A percentile compares a stretch with the other conserved stretches of the same genome.
Evolutionary conservation across 2,888 invertebrate species (phyloP).

Genomic region (Malachius bipustulatus): DNA sequence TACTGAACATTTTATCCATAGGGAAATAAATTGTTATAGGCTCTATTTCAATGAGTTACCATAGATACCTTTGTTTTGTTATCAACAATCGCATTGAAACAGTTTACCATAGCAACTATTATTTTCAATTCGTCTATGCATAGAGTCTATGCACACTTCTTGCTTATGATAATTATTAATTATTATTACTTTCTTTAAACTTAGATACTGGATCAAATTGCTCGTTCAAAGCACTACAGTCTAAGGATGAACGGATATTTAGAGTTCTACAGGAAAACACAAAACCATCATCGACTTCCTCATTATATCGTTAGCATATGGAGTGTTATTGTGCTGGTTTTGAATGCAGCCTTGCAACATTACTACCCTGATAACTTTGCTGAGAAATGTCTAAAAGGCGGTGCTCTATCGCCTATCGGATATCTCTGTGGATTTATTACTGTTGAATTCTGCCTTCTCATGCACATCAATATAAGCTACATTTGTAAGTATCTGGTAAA

Average conservation of each 20-base stretch:
- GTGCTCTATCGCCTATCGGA: slow-evolving; percentile 42
- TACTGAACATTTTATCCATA: too few relatives aligned
- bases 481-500: slow-evolving; percentile 37
- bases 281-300: slow-evolving; percentile 47
- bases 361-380: slow-evolving; percentile 42
- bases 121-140: too few relatives aligned
- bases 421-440: slow-evolving; percentile 46
- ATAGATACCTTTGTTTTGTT: too few relatives aligned
- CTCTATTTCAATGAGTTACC: too few relatives aligned
- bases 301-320: slow-evolving; percentile 50
- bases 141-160: too few relatives aligned
- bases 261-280: slow-evolving; percentile 53
- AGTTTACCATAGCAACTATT: too few relatives aligned
- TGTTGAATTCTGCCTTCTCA: slow-evolving; percentile 40
- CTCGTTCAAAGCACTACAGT: slow-evolving; percentile 47
- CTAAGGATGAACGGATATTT: slow-evolving; percentile 53
- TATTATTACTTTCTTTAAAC: slow-evolving; percentile 18
- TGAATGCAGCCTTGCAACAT: slow-evolving; percentile 46
- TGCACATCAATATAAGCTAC: slow-evolving; percentile 41
- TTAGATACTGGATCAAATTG: slow-evolving; percentile 46
- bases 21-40: too few relatives aligned
- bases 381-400: slow-evolving; percentile 40
- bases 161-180: too few relatives aligned
- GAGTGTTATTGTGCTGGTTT: slow-evolving; percentile 45
- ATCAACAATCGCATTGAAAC: too few relatives aligned